These are phyloP conservation scores for Miichthys miiuy DNA, from an alignment of 2,797 vertebrate genomes.

Conservation along the genomic window DNA sequence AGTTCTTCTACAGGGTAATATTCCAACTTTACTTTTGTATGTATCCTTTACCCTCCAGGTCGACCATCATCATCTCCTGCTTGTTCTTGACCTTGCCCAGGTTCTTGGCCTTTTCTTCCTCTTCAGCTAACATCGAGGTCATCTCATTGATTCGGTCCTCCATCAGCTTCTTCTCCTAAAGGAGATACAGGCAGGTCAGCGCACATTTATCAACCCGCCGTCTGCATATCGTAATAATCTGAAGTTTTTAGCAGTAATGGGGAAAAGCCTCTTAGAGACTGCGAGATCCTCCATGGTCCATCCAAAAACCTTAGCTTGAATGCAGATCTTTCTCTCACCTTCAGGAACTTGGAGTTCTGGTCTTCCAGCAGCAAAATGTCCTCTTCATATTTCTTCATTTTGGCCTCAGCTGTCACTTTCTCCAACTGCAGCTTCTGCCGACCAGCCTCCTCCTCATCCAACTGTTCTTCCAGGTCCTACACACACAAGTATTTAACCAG, in stretches of 20 bases:
- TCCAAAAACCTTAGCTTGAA: not conserved
- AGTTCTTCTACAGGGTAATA: not conserved
- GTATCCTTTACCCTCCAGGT: slow-evolving; percentile 91
- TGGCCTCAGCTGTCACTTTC: slow-evolving; percentile 96
- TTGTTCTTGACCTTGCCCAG: slow-evolving; percentile 96
- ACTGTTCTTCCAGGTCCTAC: slow-evolving; percentile 95
- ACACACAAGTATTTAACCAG: slow-evolving; percentile 13
- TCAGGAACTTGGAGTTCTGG: slow-evolving; percentile 96
- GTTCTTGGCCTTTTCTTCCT: slow-evolving; percentile 99
- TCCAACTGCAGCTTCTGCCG: slow-evolving; percentile 99
- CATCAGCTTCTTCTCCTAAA: slow-evolving; percentile 95
- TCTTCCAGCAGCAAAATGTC: slow-evolving; percentile 96
- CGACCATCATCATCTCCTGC: slow-evolving; percentile 98
- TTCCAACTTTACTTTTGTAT: not conserved
- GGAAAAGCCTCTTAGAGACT: not conserved
- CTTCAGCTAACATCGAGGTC: slow-evolving; percentile 91
- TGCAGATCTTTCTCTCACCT: slow-evolving; percentile 82
- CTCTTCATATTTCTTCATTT: slow-evolving; percentile 98
- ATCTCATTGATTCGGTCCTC: slow-evolving; percentile 95
- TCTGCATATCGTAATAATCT: not conserved
- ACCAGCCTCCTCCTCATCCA: slow-evolving; percentile 97
- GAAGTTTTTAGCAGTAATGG: not conserved
- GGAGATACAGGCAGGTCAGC: not conserved
- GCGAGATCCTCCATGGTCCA: not conserved
- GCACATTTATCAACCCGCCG: not conserved